Base-by-base conservation (phyloP, 2,888 invertebrate genomes). In the Torymus tubicola region DNA sequence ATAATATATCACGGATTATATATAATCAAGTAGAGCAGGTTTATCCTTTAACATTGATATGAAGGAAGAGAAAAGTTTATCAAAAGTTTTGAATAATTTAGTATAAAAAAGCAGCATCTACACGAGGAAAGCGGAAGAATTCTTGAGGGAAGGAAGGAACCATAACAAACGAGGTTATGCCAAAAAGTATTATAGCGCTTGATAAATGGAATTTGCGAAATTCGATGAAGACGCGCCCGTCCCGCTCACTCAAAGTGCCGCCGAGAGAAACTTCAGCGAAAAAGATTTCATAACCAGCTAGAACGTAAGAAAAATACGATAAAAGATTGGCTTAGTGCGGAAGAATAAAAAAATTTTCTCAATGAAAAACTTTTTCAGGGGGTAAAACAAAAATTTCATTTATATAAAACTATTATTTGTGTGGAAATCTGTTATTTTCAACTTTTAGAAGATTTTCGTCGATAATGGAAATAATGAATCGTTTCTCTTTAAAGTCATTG, bases 131-230 rank as follows among this genome's bases (percentile, higher is more conserved):
- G 42, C 42, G 42, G 42, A 21, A 21, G 42, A 58, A 70, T 70
- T 50, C 50, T 50, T 42, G 42, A 31, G 31, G 31, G 11, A 42
- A 55, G 8, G 53, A 53, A 57, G 64, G 55, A 57, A 52, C 11
- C 0, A 18, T 18, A 21, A 63, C 14, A 18, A 64, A 57, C n/a
- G 18, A 55, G 24, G 31, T 16, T 11, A 64, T 31, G 55, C 55
- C 55, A 21, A 64, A 42, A 73, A 42, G 55, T 64, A 64, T 65
- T 70, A 58, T 16, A 42, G 11, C n/a, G 50, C 55, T 21, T 74
- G 50, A 67, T 58, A 52, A 67, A 52, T 74, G 58, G 21, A 58
- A 74, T 74, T 74, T 58, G 10, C 58, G 67, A 67, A 58, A 75
- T 64, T 75, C 50, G 67, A 75, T 67, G 52, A 58, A 21, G 42